These are phyloP conservation scores for Casuarius casuarius DNA, from an alignment of 2,113 vertebrate genomes.

Conservation along the genomic window DNA sequence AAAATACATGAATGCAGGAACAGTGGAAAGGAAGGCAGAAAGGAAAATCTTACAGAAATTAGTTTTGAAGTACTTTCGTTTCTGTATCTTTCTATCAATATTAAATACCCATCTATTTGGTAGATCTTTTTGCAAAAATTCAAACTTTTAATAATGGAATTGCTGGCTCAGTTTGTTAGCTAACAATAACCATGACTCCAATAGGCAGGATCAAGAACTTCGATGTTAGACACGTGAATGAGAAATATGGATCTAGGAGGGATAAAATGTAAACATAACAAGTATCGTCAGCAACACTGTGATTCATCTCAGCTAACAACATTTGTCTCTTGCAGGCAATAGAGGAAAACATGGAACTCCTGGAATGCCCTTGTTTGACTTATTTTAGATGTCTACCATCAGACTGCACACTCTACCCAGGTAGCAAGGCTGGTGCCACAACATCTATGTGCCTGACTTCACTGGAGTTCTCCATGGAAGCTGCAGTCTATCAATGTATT, in stretches of 20 bases:
- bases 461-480: not conserved
- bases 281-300: not conserved
- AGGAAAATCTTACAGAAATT: not conserved
- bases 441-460: not conserved
- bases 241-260: not conserved
- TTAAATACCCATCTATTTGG: not conserved
- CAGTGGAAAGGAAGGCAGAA: not conserved
- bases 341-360: not conserved
- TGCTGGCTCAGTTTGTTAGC: not conserved
- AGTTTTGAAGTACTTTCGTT: not conserved
- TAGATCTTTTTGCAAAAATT: not conserved
- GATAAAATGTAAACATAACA: not conserved
- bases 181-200: not conserved
- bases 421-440: not conserved
- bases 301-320: not conserved
- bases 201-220: not conserved
- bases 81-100: not conserved
- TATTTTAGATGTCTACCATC: not conserved
- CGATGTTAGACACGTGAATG: not conserved
- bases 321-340: not conserved
- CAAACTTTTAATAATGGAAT: not conserved
- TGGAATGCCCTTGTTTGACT: not conserved
- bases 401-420: fast-evolving
- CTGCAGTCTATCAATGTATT: not conserved
- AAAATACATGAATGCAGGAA: not conserved